Evolutionary conservation across 2,113 vertebrate genomes (phyloP).

Genomic region (Microtus oregoni): DNA sequence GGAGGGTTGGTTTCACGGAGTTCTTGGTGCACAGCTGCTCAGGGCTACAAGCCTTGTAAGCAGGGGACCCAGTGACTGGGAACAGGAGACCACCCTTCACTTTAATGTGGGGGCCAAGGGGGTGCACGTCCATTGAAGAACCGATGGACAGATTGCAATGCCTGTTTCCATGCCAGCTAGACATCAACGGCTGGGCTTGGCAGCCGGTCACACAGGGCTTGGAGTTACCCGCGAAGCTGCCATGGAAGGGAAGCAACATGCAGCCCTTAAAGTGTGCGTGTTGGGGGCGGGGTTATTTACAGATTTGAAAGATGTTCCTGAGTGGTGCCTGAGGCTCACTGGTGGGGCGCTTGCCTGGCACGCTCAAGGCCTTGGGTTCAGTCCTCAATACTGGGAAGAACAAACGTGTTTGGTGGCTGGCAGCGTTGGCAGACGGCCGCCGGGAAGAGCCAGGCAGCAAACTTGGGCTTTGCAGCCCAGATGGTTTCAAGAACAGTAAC

Average conservation of each 20-base stretch:
- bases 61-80: neutral
- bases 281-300: neutral
- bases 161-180: neutral
- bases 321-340: neutral
- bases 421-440: neutral
- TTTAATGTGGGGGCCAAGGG: fast-evolving
- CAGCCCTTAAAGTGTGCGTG: no score
- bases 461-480: neutral
- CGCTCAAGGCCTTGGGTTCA: neutral
- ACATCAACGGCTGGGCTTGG: neutral
- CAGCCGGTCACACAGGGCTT: neutral
- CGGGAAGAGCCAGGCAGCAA: neutral
- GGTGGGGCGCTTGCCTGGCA: neutral
- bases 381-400: neutral
- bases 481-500: neutral
- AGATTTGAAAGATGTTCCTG: neutral
- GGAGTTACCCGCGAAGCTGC: neutral
- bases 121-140: neutral
- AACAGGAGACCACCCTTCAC: neutral
- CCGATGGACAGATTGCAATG: neutral
- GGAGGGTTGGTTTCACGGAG: neutral
- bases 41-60: neutral
- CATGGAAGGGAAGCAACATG: neutral
- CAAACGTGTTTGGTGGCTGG: fast-evolving
- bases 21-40: neutral